phyloP scores from a whole-genome alignment of 2,888 invertebrate species.

The Ceramica pisi region DNA sequence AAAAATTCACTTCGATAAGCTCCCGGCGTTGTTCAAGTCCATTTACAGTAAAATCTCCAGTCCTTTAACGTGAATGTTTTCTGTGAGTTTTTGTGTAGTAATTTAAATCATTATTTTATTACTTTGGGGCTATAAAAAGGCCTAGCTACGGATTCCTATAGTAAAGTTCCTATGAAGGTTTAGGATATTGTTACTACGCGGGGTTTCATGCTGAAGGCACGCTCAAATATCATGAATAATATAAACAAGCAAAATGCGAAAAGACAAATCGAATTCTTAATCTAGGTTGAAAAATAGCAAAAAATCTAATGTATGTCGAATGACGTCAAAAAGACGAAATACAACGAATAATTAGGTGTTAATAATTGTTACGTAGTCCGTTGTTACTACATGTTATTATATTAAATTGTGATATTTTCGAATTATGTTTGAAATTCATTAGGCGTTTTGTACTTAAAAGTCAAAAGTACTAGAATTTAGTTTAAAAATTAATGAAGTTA shows the following conservation, averaged over 20 bases:
- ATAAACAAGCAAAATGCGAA: slow-evolving; percentile 27
- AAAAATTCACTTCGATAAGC: slow-evolving; percentile 73
- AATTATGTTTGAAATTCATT: slow-evolving; percentile 55
- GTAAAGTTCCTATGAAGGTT: slow-evolving; percentile 31
- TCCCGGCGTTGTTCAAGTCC: slow-evolving; percentile 77
- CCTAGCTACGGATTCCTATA: slow-evolving; percentile 20
- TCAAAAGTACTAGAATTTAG: slow-evolving; percentile 34
- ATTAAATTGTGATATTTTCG: slow-evolving; percentile 64
- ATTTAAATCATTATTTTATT: slow-evolving; percentile 26
- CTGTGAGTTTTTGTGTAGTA: slow-evolving; percentile 24
- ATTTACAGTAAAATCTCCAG: slow-evolving; percentile 77
- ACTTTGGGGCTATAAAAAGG: slow-evolving; percentile 31
- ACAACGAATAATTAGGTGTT: slow-evolving; percentile 56
- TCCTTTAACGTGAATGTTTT: slow-evolving; percentile 66
- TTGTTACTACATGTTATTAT: slow-evolving; percentile 49
- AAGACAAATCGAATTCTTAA: slow-evolving; percentile 18
- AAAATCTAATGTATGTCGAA: slow-evolving; percentile 40
- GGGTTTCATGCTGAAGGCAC: slow-evolving; percentile 11
- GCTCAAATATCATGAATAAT: slow-evolving; percentile 13
- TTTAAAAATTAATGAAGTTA: slow-evolving; percentile 18
- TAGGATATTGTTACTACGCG: slow-evolving; percentile 3
- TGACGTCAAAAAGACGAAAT: slow-evolving; percentile 34
- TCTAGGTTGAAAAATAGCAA: slow-evolving; percentile 30
- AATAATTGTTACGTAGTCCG: slow-evolving; percentile 44
- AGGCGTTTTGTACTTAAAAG: slow-evolving; percentile 58